Conservation (phyloP, 1,140 invertebrate species). For the Thalassaphorura encarpata region DNA sequence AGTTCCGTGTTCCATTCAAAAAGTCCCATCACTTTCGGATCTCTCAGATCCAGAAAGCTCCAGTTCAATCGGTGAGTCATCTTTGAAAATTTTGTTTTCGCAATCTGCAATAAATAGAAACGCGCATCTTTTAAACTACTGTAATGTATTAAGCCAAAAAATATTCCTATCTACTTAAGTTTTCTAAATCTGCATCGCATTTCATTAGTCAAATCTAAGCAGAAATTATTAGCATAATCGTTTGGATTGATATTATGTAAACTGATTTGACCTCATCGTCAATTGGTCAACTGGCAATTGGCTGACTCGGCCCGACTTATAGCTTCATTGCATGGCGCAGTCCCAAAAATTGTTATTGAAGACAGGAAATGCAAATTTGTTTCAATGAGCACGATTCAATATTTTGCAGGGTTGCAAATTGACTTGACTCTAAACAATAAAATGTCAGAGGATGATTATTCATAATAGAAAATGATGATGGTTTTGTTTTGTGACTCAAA, state of each 20-base stretch:
- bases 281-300: background rate
- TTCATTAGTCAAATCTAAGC: background rate
- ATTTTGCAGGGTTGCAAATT: no score
- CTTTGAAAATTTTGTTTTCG: background rate
- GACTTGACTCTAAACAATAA: no score
- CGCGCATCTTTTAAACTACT: no score
- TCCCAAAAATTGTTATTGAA: background rate
- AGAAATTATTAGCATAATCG: background rate
- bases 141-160: no score
- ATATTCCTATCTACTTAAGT: background rate
- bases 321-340: background rate
- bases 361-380: constrained; percentile 30
- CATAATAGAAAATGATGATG: no score
- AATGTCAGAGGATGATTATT: no score
- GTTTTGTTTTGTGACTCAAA: no score
- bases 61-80: constrained; percentile 54
- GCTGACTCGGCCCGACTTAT: background rate
- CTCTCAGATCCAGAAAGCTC: constrained; percentile 71
- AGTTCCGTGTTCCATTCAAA: constrained; percentile 54
- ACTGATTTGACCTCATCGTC: background rate
- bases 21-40: constrained; percentile 72
- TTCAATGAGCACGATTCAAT: no score
- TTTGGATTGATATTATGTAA: background rate
- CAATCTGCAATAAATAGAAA: background rate
- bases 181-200: background rate